Conservation (phyloP, 2,797 vertebrate species). For the Numenius phaeopus region DNA sequence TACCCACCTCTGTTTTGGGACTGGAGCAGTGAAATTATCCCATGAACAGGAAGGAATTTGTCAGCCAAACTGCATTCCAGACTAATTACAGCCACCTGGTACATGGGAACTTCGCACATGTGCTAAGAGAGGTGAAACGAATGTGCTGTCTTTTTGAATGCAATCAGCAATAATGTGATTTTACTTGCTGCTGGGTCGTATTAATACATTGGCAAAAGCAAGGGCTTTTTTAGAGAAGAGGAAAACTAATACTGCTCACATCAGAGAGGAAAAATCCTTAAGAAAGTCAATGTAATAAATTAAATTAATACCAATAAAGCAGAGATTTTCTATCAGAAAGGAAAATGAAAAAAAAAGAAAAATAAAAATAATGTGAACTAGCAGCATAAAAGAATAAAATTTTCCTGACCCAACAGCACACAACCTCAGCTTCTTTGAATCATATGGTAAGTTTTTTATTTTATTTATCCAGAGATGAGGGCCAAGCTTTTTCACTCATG, state of each 20-base stretch:
- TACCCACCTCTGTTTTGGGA: conserved; percentile 2
- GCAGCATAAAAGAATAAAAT: background rate
- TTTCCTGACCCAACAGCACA: background rate
- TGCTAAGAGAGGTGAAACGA: conserved; percentile 41
- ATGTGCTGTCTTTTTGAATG: conserved; percentile 56
- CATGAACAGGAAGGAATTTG: conserved; percentile 40
- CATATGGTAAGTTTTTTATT: background rate
- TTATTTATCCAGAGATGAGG: background rate
- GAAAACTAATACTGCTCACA: background rate
- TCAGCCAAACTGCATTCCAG: conserved; percentile 53
- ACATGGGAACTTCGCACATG: background rate
- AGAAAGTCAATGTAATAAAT: background rate
- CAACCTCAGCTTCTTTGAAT: background rate
- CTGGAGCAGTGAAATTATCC: background rate
- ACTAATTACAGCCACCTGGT: conserved; percentile 74
- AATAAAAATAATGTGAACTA: background rate
- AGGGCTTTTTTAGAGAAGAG: background rate
- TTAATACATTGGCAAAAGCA: background rate
- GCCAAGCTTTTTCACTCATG: background rate
- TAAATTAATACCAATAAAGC: background rate
- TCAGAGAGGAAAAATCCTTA: background rate
- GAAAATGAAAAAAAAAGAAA: background rate
- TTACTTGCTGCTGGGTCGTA: conserved; percentile 38
- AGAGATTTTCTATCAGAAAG: background rate
- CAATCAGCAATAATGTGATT: conserved; percentile 43